A percentile compares a stretch with the other conserved stretches of the same genome.
Evolutionary conservation across 2,113 vertebrate species (phyloP).

Genomic region (Lutjanus erythropterus): DNA sequence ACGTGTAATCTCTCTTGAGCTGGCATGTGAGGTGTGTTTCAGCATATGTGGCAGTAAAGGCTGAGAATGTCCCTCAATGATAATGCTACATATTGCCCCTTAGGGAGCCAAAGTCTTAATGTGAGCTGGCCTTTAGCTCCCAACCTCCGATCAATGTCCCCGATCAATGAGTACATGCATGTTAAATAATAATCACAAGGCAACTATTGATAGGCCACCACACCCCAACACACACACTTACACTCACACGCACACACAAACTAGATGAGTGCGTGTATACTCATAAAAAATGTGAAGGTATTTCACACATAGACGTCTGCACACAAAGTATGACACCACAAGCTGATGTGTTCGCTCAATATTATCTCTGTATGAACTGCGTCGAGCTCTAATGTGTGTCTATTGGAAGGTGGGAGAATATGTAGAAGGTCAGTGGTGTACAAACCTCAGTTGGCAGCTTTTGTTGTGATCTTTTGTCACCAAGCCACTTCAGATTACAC

Average conservation of each 20-base stretch:
- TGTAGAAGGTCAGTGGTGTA: background rate
- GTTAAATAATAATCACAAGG: slow-evolving; percentile 87
- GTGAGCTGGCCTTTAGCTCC: slow-evolving; percentile 82
- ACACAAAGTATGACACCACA: slow-evolving; percentile 4
- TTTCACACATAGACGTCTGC: background rate
- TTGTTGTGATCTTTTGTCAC: background rate
- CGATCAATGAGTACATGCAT: slow-evolving; percentile 84
- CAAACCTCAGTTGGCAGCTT: background rate
- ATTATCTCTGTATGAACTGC: background rate
- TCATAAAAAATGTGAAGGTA: background rate
- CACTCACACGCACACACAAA: slow-evolving; percentile 40
- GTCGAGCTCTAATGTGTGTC: background rate
- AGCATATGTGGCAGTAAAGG: slow-evolving; percentile 60
- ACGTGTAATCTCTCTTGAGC: slow-evolving; percentile 63
- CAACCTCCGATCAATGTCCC: slow-evolving; percentile 78
- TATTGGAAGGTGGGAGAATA: background rate
- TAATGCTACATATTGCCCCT: slow-evolving; percentile 76
- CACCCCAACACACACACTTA: slow-evolving; percentile 46
- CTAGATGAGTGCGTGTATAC: background rate
- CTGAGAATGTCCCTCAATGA: slow-evolving; percentile 75
- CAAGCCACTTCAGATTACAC: background rate
- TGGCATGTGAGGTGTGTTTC: slow-evolving; percentile 65
- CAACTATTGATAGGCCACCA: slow-evolving; percentile 79
- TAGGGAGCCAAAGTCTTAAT: slow-evolving; percentile 79
- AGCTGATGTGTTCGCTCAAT: background rate